Percentiles rank a stretch among this genome's conserved stretches.
These are phyloP conservation scores for Amaurobius ferox DNA, from an alignment of 2,888 invertebrate species.

Conservation along the genomic window DNA sequence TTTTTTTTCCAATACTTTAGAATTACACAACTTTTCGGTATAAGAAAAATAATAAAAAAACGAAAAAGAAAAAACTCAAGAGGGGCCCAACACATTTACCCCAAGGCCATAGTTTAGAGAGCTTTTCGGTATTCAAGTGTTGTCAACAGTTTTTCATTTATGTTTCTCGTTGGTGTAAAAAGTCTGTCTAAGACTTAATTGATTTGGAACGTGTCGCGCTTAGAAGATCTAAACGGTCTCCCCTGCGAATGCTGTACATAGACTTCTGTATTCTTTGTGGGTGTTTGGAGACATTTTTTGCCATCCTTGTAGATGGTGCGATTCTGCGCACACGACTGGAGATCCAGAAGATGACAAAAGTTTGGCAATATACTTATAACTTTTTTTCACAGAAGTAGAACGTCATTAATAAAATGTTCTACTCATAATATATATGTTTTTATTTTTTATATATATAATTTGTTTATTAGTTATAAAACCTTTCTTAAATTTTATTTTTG, in stretches of 20 bases:
- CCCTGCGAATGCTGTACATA: not conserved
- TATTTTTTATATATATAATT: no score
- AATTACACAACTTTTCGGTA: no score
- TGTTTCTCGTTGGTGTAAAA: not conserved
- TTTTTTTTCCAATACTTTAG: no score
- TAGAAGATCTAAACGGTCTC: not conserved
- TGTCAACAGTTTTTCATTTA: conserved; percentile 13
- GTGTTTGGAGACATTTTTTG: conserved; percentile 4
- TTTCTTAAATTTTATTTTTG: no score
- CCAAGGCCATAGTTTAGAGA: not conserved
- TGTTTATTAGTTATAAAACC: no score
- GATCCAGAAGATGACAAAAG: not conserved
- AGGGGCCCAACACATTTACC: not conserved
- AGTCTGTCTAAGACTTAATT: not conserved
- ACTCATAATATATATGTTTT: no score
- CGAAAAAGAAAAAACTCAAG: no score
- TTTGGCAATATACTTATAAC: no score
- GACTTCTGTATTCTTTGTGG: conserved; percentile 11
- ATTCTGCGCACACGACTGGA: not conserved
- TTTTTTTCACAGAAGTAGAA: no score
- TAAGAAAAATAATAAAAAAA: no score
- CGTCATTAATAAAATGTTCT: no score
- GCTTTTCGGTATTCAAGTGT: conserved; percentile 13
- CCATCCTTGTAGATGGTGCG: not conserved
- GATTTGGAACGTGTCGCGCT: conserved; percentile 5